Conservation (phyloP, 2,888 invertebrate genomes). For the Drosophila prolongata region DNA sequence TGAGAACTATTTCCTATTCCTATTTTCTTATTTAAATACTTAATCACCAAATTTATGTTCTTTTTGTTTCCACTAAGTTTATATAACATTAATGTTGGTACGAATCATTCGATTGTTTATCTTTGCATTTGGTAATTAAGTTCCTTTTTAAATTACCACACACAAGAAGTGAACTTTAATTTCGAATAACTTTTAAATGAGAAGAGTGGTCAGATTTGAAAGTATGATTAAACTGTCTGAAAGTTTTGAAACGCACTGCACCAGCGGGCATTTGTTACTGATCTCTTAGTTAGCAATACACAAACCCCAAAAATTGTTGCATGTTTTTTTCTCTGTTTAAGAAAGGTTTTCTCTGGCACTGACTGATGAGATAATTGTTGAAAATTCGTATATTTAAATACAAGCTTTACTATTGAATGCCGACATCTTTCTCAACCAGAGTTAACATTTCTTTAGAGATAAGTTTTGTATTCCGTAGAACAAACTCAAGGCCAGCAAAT, state of each 20-base stretch:
- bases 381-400: neutral
- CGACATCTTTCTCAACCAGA: conserved; percentile 10
- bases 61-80: too few relatives aligned
- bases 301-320: conserved; percentile 54
- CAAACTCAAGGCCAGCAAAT: conserved; percentile 22
- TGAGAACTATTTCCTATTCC: too few relatives aligned
- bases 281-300: conserved; percentile 54
- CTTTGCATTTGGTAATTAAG: too few relatives aligned
- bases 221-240: neutral
- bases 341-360: conserved; percentile 14
- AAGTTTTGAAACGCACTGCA: conserved; percentile 29
- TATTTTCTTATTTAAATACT: too few relatives aligned
- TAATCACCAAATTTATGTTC: too few relatives aligned
- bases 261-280: conserved; percentile 51
- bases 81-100: too few relatives aligned
- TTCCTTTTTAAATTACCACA: too few relatives aligned
- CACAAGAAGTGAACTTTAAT: too few relatives aligned
- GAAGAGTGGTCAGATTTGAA: neutral
- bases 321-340: conserved; percentile 44
- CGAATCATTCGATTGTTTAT: too few relatives aligned
- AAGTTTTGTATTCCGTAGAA: conserved; percentile 39
- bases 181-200: too few relatives aligned
- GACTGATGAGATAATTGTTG: conserved; percentile 15
- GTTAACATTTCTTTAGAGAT: conserved; percentile 27
- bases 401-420: conserved; percentile 24